Evolutionary conservation across 2,113 vertebrate genomes (phyloP), one percentile per base, ranked within the genome.

Genomic region (Camelus bactrianus): DNA sequence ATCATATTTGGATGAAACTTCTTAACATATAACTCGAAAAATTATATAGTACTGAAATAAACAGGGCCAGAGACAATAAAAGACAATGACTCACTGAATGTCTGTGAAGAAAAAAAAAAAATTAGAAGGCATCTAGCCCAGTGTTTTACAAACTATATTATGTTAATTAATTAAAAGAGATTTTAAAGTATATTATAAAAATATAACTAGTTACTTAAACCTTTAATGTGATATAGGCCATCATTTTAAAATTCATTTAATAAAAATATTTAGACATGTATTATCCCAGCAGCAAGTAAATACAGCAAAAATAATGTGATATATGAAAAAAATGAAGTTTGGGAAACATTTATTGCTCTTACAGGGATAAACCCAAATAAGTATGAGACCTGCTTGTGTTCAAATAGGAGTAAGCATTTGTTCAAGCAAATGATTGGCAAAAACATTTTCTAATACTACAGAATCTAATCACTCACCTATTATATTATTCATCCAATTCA

Each of bases 241-340:
- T 62, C 7, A 85, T 92, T 84, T 93, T 50, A 15, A 83, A 97
- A 81, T 16, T 32, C 7, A 88, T 42, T 84, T 60, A 48, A 91
- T 54, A 52, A 60, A 93, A 58, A 52, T 54, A 67, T 24, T 93
- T 81, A 50, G 13, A 70, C 80, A 58, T 76, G 3, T 50, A 56
- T 32, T 58, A 38, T 42, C 1, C 32, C 3, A 42, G 6, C 60
- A 46, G 10, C 64, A 72, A 32, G 6, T 1, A 81, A 48, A 72
- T 67, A 19, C 13, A n/a, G 3, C 24, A 87, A 89, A 92, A 92
- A 89, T 12, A 70, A 35, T 30, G 1, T 28, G 7, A 70, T 70
- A 60, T 42, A 69, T 26, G 4, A 69, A 93, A 93, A 9, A 9
- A 60, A 35, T 69, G 6, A 69, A 79, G 32, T n/a, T 81, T 75